These are phyloP conservation scores for Microplitis mediator DNA, from an alignment of 1,140 invertebrate species.

Conservation along the genomic window DNA sequence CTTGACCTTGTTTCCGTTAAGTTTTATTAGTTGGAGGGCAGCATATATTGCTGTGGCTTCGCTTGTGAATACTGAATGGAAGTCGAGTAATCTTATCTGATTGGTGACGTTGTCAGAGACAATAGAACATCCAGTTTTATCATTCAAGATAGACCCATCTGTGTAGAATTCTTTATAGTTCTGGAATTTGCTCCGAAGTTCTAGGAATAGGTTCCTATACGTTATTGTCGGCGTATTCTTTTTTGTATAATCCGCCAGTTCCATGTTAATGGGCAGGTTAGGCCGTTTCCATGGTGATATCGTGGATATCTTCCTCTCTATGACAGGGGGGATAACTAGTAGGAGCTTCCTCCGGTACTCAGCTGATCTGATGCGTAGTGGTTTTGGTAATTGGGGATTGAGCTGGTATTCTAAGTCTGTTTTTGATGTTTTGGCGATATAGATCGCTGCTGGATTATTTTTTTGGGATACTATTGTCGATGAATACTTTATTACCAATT, in stretches of 20 bases:
- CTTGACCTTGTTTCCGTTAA: not conserved
- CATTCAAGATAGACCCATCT: not conserved
- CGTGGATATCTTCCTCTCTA: too few species aligned
- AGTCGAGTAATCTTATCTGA: not conserved
- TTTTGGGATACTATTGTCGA: not conserved
- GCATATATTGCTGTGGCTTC: not conserved
- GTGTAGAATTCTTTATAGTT: not conserved
- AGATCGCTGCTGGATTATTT: not conserved
- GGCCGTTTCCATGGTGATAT: too few species aligned
- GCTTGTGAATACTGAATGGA: not conserved
- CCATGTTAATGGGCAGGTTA: not conserved
- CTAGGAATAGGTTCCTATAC: not conserved
- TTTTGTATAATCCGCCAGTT: too few species aligned
- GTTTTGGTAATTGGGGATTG: too few species aligned
- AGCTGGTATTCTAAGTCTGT: not conserved
- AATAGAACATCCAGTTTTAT: not conserved
- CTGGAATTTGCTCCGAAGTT: not conserved
- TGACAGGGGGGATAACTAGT: too few species aligned
- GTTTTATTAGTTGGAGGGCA: not conserved
- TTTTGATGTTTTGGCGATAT: not conserved
- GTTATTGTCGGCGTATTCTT: not conserved
- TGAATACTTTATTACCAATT: not conserved
- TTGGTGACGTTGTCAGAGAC: not conserved
- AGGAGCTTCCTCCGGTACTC: too few species aligned
- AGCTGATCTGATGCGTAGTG: too few species aligned